Conservation (phyloP, 2,797 vertebrate genomes). For the Xerus rutilus region DNA sequence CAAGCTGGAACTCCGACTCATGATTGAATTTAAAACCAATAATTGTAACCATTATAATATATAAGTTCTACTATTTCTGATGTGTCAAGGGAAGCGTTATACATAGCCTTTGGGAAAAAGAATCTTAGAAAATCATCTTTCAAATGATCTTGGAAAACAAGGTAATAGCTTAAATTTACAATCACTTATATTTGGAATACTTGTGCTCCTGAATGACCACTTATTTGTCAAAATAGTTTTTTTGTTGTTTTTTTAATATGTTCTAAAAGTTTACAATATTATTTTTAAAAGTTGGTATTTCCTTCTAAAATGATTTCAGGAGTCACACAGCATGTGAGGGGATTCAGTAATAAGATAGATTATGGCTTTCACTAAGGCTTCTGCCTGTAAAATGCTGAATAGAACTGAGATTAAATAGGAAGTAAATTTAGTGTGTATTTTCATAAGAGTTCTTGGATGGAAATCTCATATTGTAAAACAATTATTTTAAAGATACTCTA, state of each 20-base stretch:
- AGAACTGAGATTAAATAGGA: neutral
- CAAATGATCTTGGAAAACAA: neutral
- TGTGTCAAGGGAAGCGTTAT: neutral
- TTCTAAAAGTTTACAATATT: neutral
- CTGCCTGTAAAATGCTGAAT: neutral
- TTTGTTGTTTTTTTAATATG: neutral
- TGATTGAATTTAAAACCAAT: neutral
- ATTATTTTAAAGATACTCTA: neutral
- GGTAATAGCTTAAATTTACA: neutral
- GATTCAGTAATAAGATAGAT: neutral
- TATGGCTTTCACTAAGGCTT: neutral
- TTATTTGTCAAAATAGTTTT: slow-evolving; percentile 11
- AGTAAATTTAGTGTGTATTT: neutral
- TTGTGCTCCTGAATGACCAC: neutral
- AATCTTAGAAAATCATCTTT: neutral
- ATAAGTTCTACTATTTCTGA: neutral
- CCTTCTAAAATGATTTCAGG: neutral
- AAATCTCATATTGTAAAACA: neutral
- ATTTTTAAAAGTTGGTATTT: neutral
- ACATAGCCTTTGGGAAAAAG: neutral
- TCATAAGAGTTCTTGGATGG: neutral
- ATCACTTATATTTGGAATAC: neutral
- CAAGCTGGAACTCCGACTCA: neutral
- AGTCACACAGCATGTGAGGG: neutral
- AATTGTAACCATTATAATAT: neutral